Evolutionary conservation across 1,140 invertebrate genomes (phyloP), one percentile per base, ranked within the genome.

Genomic region (Oedothorax gibbosus): DNA sequence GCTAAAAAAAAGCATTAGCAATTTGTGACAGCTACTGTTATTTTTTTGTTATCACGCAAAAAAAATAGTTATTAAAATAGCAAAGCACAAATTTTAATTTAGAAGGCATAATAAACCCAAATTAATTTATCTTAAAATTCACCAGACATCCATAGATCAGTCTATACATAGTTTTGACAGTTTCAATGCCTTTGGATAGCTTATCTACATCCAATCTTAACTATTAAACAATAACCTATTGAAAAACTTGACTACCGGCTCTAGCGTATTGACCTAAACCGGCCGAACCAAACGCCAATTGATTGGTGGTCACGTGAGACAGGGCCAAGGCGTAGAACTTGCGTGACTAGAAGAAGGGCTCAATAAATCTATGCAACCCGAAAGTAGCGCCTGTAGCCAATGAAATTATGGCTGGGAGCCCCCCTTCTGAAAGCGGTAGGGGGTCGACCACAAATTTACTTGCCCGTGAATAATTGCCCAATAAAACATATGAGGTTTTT

Each of bases 281-380:
- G 49, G 64, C 50, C n/a, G 51, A 53, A 54, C 21, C 68, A 65
- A 56, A 54, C 71, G 77, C 49, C 69, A 84, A 84, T 84, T 84
- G 81, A 84, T 84, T 84, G 81, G 81, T 76, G 81, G 81, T 84
- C 81, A 84, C 81, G 81, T 84, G 81, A 75, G 72, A 51, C 51
- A 1, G 53, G 72, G 79, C 62, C 81, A 76, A 75, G 75, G 81
- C 81, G 79, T 72, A 35, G 57, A 62, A 84, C 71, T 84, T 75
- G 71, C 72, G 81, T 75, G 81, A 84, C 81, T 84, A 54, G 71
- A 64, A 84, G 81, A 75, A 64, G 81, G 72, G 81, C 81, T 76
- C 21, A 71, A 84, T 84, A 84, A 84, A 84, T 84, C 81, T 75
- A 84, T 75, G 81, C 81, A 84, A 18, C 49, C 50, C 72, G 18